Evolutionary conservation across 2,797 vertebrate species (phyloP).

Genomic region (Liasis olivaceus): DNA sequence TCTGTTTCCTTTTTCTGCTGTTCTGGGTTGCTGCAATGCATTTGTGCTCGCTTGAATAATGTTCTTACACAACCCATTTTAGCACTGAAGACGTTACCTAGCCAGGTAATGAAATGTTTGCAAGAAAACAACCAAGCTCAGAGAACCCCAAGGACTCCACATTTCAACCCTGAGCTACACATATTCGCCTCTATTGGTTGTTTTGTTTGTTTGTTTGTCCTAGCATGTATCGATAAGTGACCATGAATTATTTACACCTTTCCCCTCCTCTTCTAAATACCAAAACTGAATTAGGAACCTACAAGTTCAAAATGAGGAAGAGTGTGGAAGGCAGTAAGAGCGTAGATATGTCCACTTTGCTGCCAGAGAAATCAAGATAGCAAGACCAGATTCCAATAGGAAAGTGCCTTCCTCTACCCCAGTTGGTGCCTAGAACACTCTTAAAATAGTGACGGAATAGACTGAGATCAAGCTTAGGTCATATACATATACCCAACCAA

Average conservation of each 20-base stretch:
- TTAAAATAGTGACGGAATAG: background rate
- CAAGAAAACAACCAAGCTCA: too few relatives aligned
- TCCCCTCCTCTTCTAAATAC: background rate
- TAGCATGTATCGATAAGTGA: background rate
- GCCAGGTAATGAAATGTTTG: too few relatives aligned
- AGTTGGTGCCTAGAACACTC: background rate
- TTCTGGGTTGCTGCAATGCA: too few relatives aligned
- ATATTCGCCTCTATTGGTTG: too few relatives aligned
- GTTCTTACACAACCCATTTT: too few relatives aligned
- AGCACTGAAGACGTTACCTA: too few relatives aligned
- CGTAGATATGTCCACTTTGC: background rate
- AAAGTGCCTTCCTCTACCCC: background rate
- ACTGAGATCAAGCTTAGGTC: background rate
- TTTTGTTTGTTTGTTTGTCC: background rate
- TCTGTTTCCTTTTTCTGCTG: too few relatives aligned
- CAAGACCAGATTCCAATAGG: background rate
- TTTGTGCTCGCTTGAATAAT: too few relatives aligned
- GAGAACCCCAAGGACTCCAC: too few relatives aligned
- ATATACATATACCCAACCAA: too few relatives aligned
- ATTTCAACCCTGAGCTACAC: too few relatives aligned
- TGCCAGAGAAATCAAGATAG: background rate
- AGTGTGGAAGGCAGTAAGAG: background rate
- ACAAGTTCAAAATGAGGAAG: background rate
- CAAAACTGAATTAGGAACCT: background rate
- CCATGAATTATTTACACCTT: background rate